A percentile compares a stretch with the other conserved stretches of the same genome.
phyloP scores from a whole-genome alignment of 2,888 invertebrate genomes.

The Lobophora halterata region DNA sequence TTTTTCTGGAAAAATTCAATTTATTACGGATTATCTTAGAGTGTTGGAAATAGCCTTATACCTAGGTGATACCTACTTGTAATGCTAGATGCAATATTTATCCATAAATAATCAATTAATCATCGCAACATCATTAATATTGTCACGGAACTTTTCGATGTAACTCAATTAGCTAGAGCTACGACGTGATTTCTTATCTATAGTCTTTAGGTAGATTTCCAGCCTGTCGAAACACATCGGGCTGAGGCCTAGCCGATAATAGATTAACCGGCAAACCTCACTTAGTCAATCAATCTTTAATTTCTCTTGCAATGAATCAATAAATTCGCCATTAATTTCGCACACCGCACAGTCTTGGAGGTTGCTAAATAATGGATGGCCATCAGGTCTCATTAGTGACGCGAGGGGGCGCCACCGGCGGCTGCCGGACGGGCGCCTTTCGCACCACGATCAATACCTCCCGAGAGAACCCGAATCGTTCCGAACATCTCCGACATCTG shows the following conservation, averaged over 20 bases:
- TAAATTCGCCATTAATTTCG: conserved; percentile 75
- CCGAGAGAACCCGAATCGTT: conserved; percentile 39
- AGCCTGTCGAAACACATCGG: conserved; percentile 11
- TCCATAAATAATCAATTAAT: too few relatives aligned
- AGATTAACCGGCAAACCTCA: conserved; percentile 42
- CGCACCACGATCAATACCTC: conserved; percentile 59
- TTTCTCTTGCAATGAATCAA: conserved; percentile 73
- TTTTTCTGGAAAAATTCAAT: too few relatives aligned
- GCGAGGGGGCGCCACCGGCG: conserved; percentile 71
- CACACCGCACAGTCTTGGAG: conserved; percentile 63
- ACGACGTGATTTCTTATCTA: not conserved
- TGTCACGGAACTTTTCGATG: not conserved
- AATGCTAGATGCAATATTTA: too few relatives aligned
- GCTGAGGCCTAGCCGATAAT: conserved; percentile 22
- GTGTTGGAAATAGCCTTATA: too few relatives aligned
- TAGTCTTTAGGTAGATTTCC: conserved; percentile 1
- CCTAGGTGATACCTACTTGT: too few relatives aligned
- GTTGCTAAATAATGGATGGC: conserved; percentile 76
- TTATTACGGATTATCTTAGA: too few relatives aligned
- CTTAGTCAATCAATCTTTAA: conserved; percentile 67
- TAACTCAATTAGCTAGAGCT: too few relatives aligned
- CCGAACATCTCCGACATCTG: conserved; percentile 40
- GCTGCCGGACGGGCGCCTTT: conserved; percentile 69
- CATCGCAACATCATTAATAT: not conserved
- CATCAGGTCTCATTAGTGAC: conserved; percentile 72